Percentiles rank a stretch among this genome's conserved stretches.
phyloP scores from a whole-genome alignment of 2,113 vertebrate genomes.

The Takifugu flavidus region DNA sequence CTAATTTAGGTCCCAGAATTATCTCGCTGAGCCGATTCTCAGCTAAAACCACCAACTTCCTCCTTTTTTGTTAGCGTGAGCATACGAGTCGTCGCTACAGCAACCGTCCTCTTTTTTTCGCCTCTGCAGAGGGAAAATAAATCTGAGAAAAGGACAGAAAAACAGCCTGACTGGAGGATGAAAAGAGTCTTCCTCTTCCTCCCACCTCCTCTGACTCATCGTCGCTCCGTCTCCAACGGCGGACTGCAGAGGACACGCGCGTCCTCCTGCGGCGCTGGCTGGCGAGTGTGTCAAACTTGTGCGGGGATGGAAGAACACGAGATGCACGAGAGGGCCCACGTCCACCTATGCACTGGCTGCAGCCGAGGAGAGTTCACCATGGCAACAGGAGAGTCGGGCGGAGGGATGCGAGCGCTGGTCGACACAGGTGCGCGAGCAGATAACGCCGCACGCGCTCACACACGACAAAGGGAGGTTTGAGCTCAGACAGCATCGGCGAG shows the following conservation, averaged over 20 bases:
- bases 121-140: neutral
- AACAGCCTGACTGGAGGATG: constrained; percentile 26
- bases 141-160: too few species aligned
- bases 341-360: constrained; percentile 39
- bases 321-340: constrained; percentile 12
- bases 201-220: constrained; percentile 55
- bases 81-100: too few species aligned
- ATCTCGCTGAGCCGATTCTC: too few species aligned
- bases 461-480: neutral
- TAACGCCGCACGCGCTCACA: constrained; percentile 30
- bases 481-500: too few species aligned
- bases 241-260: constrained; percentile 27
- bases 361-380: constrained; percentile 66
- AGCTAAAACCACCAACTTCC: too few species aligned
- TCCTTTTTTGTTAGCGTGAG: too few species aligned
- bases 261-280: constrained; percentile 10
- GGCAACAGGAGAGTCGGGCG: constrained; percentile 66
- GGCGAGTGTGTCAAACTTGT: neutral
- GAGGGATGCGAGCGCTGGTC: constrained; percentile 37
- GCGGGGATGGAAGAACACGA: constrained; percentile 12
- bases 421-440: constrained; percentile 62
- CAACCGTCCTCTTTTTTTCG: too few species aligned
- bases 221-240: constrained; percentile 43
- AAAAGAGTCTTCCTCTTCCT: constrained; percentile 42
- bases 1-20: too few species aligned